Percentiles rank a stretch among this genome's conserved stretches.
phyloP scores from a whole-genome alignment of 1,140 invertebrate species.

The Lasaia peninsularis region DNA sequence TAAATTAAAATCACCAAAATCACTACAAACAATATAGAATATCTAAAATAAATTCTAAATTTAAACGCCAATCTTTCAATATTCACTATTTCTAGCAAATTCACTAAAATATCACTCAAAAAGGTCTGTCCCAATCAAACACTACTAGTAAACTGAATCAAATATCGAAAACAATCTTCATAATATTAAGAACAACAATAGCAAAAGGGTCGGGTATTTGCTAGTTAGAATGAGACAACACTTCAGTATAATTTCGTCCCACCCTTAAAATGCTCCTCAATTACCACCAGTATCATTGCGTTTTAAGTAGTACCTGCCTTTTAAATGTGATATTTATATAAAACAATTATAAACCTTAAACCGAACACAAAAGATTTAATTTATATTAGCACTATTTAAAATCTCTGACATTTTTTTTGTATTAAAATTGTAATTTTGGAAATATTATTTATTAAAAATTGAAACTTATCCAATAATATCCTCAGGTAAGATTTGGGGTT shows the following conservation, averaged over 20 bases:
- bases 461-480: no score
- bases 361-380: neutral
- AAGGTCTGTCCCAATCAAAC: constrained; percentile 62
- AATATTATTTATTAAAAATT: no score
- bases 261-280: constrained; percentile 55
- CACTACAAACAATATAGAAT: neutral
- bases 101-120: neutral
- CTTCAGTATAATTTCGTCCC: constrained; percentile 51
- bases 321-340: neutral
- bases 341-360: neutral
- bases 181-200: constrained; percentile 17
- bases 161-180: constrained; percentile 76
- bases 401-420: no score
- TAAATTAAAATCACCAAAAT: no score
- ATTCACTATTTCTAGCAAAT: neutral
- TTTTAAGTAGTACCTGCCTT: neutral
- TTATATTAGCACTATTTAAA: no score
- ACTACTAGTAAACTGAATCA: constrained; percentile 74
- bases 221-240: constrained; percentile 40
- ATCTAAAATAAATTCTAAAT: no score
- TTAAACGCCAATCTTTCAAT: neutral
- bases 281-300: constrained; percentile 35
- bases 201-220: constrained; percentile 1
- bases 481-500: no score
- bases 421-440: no score